A percentile compares a stretch with the other conserved stretches of the same genome.
phyloP scores from a whole-genome alignment of 2,888 invertebrate species.

The Ectropis crepuscularia region DNA sequence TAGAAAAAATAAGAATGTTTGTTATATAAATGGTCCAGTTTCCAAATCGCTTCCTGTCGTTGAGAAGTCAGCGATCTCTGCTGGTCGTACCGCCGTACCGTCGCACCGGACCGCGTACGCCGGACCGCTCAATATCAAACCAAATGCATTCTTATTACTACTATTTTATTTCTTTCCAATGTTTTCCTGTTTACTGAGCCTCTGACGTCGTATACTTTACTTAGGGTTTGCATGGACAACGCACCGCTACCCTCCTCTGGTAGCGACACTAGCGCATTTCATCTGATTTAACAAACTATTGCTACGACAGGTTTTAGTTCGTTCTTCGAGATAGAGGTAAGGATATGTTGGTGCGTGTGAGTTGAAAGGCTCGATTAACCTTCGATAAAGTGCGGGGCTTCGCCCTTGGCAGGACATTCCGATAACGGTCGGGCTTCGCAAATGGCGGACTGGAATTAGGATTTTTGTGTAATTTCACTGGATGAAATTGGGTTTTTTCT shows the following conservation, averaged over 20 bases:
- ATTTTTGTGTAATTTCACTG: conserved; percentile 9
- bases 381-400: conserved; percentile 17
- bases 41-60: no score
- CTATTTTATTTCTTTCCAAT: conserved; percentile 26
- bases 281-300: not conserved
- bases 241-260: no score
- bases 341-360: not conserved
- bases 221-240: conserved; percentile 9
- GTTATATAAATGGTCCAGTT: no score
- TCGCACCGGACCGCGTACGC: not conserved
- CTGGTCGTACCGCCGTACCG: not conserved
- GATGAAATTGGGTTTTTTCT: not conserved
- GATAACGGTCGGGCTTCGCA: conserved; percentile 19
- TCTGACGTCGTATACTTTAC: conserved; percentile 19
- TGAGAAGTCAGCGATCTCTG: not conserved
- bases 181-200: conserved; percentile 30
- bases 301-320: not conserved
- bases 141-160: conserved; percentile 16
- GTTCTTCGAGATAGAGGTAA: not conserved
- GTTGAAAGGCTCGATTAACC: conserved; percentile 26
- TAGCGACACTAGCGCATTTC: not conserved
- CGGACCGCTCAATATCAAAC: not conserved
- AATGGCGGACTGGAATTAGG: conserved; percentile 14
- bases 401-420: conserved; percentile 21
- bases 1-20: no score